Conservation (phyloP, 2,888 invertebrate species). For the Aspidiotus destructor region DNA sequence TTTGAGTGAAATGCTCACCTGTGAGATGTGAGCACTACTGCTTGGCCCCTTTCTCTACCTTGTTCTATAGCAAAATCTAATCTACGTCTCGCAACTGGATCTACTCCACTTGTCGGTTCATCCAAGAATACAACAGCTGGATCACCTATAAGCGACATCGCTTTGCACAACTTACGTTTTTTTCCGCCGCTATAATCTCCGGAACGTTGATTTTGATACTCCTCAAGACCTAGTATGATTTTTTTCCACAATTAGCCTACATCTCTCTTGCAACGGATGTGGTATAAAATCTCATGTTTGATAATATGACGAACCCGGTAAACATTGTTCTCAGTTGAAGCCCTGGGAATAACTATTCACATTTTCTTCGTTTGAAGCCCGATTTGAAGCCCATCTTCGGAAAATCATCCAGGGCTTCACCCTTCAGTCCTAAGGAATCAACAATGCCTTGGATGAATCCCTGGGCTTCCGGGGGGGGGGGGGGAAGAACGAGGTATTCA, state of each 20-base stretch:
- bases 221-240: constrained; percentile 33
- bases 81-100: constrained; percentile 68
- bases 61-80: constrained; percentile 66
- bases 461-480: no score
- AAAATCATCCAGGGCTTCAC: no score
- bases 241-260: constrained; percentile 9
- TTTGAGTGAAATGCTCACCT: constrained; percentile 39
- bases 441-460: no score
- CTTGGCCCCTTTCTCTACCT: constrained; percentile 59
- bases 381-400: no score
- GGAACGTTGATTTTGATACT: constrained; percentile 36
- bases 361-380: no score
- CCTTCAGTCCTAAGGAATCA: no score
- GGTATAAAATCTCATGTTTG: no score
- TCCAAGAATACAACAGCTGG: constrained; percentile 60
- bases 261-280: background rate
- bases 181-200: constrained; percentile 58
- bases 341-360: no score
- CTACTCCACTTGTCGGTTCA: constrained; percentile 58
- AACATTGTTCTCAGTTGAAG: no score
- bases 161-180: constrained; percentile 63
- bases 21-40: constrained; percentile 72
- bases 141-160: constrained; percentile 58
- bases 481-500: no score
- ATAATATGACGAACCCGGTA: no score